phyloP scores from a whole-genome alignment of 2,888 invertebrate genomes.

The Athripsodes cinereus region DNA sequence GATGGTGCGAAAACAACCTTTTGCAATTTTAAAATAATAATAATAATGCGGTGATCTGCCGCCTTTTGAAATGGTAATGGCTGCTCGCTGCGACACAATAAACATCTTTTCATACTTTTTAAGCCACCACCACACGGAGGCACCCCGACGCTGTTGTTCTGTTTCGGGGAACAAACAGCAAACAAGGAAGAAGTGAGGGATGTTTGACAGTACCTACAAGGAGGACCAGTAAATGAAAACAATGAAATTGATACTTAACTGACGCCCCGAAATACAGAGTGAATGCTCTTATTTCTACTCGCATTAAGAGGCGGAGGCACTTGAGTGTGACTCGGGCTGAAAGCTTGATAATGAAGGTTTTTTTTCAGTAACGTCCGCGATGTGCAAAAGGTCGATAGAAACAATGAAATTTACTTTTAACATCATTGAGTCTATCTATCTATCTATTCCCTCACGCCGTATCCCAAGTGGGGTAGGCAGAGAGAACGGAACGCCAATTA shows the following conservation, averaged over 20 bases:
- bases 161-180: background rate
- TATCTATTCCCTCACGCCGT: too few species aligned
- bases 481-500: too few species aligned
- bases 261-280: too few species aligned
- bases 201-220: background rate
- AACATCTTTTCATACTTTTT: conserved; percentile 27
- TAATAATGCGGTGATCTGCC: conserved; percentile 18
- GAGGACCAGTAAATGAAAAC: conserved; percentile 21
- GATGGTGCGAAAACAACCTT: conserved; percentile 21
- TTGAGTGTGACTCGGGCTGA: too few species aligned
- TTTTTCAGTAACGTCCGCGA: too few species aligned
- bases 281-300: too few species aligned
- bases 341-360: too few species aligned
- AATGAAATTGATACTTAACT: conserved; percentile 27
- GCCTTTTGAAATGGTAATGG: conserved; percentile 28
- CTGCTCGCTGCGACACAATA: conserved; percentile 25
- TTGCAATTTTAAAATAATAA: conserved; percentile 22
- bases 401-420: too few species aligned
- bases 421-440: too few species aligned
- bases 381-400: too few species aligned
- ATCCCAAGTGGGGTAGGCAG: too few species aligned
- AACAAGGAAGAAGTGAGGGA: conserved; percentile 18
- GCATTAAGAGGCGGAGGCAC: too few species aligned
- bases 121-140: conserved; percentile 21
- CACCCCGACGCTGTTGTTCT: conserved; percentile 7